These are phyloP conservation scores for Dinoponera quadriceps DNA, from an alignment of 1,140 invertebrate species.

Conservation along the genomic window DNA sequence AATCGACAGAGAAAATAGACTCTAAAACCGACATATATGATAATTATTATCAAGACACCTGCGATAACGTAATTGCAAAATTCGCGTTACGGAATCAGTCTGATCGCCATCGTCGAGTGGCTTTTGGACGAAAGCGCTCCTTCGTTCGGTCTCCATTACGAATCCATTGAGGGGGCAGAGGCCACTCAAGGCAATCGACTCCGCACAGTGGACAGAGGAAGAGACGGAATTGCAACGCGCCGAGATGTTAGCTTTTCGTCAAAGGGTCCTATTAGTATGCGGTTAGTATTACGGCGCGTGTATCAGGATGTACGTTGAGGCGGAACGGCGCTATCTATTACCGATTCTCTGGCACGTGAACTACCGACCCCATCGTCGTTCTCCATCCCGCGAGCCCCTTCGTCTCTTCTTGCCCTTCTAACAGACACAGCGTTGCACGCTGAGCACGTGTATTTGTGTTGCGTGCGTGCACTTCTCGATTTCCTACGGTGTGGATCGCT, in stretches of 20 bases:
- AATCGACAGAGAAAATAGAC: too few species aligned
- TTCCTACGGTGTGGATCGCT: constrained; percentile 40
- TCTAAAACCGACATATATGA: too few species aligned
- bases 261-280: constrained; percentile 81
- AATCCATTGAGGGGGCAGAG: constrained; percentile 50
- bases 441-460: background rate
- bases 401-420: background rate
- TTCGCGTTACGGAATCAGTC: too few species aligned
- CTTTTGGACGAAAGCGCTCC: constrained; percentile 8
- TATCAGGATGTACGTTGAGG: constrained; percentile 58
- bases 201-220: constrained; percentile 45
- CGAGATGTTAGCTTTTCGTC: constrained; percentile 81
- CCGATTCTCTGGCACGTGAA: constrained; percentile 67
- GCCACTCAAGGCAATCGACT: constrained; percentile 74
- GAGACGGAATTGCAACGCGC: constrained; percentile 65
- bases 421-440: background rate
- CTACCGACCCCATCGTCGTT: constrained; percentile 1
- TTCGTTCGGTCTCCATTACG: constrained; percentile 68
- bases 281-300: constrained; percentile 76
- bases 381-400: constrained; percentile 34
- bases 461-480: constrained; percentile 25
- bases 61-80: too few species aligned
- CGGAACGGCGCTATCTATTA: constrained; percentile 59
- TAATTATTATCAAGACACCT: too few species aligned
- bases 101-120: background rate